Conservation (phyloP, 2,888 invertebrate genomes). For the Phortica magna region DNA sequence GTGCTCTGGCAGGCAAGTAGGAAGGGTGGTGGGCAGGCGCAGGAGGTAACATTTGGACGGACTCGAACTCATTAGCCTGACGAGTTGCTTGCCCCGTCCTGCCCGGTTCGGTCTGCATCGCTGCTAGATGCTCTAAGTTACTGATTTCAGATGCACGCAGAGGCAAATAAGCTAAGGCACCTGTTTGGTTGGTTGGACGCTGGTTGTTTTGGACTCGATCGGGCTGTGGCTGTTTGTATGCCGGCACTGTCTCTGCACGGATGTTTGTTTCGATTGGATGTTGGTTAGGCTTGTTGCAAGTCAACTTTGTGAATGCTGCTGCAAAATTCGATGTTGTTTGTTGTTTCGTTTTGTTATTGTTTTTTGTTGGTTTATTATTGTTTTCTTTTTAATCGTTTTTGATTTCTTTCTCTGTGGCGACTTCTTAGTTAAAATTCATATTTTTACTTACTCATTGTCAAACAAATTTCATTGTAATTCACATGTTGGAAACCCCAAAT, state of each 20-base stretch:
- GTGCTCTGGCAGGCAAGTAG: not conserved
- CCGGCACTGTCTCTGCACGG: not conserved
- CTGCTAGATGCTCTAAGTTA: not conserved
- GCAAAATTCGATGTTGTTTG: no score
- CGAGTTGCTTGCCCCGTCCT: not conserved
- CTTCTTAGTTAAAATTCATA: no score
- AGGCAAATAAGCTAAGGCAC: not conserved
- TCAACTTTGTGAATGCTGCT: not conserved
- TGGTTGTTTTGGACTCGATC: not conserved
- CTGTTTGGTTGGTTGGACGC: not conserved
- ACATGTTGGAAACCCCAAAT: no score
- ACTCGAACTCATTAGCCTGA: slow-evolving; percentile 13
- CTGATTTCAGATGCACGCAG: not conserved
- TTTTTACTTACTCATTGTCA: no score
- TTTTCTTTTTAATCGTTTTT: not conserved
- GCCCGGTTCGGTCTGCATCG: not conserved
- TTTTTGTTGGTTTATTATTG: not conserved
- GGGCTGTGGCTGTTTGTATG: not conserved
- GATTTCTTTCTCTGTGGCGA: no score
- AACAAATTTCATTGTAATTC: no score
- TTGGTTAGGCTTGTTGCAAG: not conserved
- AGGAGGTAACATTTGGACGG: not conserved
- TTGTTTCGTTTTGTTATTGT: not conserved
- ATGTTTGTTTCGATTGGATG: not conserved
- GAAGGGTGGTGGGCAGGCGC: not conserved